Percentiles rank a stretch among this genome's conserved stretches.
Evolutionary conservation across 2,888 invertebrate species (phyloP).

Genomic region (Callinectes sapidus): DNA sequence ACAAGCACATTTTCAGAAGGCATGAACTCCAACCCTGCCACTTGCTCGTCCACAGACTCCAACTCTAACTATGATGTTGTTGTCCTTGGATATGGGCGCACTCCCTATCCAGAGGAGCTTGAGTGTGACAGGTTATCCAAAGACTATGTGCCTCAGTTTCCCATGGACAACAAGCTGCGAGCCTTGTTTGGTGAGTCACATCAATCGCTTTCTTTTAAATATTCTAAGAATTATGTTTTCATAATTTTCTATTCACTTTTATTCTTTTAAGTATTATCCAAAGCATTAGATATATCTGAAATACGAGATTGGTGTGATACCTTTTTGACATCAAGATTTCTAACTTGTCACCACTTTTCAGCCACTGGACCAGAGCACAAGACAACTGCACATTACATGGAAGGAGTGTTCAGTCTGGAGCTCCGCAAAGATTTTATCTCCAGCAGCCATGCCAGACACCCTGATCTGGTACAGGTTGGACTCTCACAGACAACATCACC

Average conservation of each 20-base stretch:
- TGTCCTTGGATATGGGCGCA: conserved; percentile 68
- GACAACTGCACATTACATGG: conserved; percentile 83
- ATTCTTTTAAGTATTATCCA: background rate
- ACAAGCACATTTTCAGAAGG: conserved; percentile 39
- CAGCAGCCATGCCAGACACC: conserved; percentile 63
- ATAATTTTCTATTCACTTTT: too few relatives aligned
- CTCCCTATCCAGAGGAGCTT: conserved; percentile 82
- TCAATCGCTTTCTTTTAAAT: conserved; percentile 74
- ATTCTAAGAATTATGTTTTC: background rate
- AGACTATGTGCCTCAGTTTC: conserved; percentile 74
- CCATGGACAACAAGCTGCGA: conserved; percentile 70
- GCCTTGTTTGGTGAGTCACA: conserved; percentile 73
- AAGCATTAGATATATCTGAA: background rate
- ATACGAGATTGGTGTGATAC: background rate
- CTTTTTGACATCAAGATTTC: background rate
- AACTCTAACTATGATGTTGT: conserved; percentile 55
- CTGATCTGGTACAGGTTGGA: conserved; percentile 51
- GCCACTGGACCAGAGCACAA: conserved; percentile 83
- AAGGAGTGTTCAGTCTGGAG: conserved; percentile 82
- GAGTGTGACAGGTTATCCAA: conserved; percentile 84
- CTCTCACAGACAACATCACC: conserved; percentile 34
- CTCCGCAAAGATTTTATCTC: conserved; percentile 69
- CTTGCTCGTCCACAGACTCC: conserved; percentile 29
- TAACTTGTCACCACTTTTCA: conserved; percentile 74
- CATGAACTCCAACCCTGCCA: conserved; percentile 77